Conservation (phyloP, 2,797 vertebrate species). For the Sebastes hopkinsi region DNA sequence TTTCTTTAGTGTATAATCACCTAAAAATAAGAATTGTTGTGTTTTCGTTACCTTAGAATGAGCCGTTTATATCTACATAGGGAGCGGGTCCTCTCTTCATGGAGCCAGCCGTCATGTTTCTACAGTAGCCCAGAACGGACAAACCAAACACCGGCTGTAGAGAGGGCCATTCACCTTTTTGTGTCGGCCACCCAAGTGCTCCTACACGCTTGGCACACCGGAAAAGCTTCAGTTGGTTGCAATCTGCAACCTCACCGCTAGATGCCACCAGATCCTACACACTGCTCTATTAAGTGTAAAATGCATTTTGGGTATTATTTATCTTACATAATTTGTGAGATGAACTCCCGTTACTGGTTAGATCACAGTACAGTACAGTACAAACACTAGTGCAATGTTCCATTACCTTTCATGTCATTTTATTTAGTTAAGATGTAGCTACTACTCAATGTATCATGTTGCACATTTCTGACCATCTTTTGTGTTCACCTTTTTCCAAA, state of each 20-base stretch:
- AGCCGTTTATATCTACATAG: no score
- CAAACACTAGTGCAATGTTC: neutral
- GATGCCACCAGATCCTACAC: neutral
- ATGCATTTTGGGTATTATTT: neutral
- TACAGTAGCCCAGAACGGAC: no score
- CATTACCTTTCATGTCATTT: neutral
- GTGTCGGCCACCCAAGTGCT: no score
- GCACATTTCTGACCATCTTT: neutral
- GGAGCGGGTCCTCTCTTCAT: no score
- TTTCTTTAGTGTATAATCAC: no score
- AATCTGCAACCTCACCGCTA: no score
- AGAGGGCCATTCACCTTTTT: no score
- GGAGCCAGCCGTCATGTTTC: no score
- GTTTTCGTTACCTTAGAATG: no score
- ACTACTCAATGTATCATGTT: neutral
- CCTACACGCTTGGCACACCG: no score
- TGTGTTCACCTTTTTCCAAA: neutral
- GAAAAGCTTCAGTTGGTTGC: no score
- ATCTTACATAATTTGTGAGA: neutral
- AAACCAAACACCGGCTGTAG: accelerated
- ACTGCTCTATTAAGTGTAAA: neutral
- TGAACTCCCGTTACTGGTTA: neutral
- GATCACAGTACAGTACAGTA: neutral
- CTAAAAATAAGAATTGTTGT: no score
- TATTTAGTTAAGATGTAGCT: neutral